These are phyloP conservation scores for Argyrosomus japonicus DNA, from an alignment of 2,113 vertebrate genomes.

Conservation along the genomic window DNA sequence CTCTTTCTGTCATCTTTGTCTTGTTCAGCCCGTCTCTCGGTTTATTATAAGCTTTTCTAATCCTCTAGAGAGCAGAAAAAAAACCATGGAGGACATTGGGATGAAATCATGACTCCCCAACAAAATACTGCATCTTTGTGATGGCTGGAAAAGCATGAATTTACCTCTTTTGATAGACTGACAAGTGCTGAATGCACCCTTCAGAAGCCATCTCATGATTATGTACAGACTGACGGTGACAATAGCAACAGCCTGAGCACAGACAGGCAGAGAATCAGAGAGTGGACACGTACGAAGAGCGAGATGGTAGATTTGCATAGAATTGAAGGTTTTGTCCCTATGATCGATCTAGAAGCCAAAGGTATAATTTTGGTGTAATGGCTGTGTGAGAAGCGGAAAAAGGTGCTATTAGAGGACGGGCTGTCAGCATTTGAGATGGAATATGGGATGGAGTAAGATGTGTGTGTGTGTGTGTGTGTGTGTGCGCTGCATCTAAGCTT, in stretches of 20 bases:
- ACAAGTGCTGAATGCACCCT: slow-evolving; percentile 37
- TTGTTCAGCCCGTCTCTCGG: slow-evolving; percentile 15
- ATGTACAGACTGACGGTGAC: slow-evolving; percentile 16
- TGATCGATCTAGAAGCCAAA: slow-evolving; percentile 57
- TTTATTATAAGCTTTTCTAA: slow-evolving; percentile 27
- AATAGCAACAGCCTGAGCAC: slow-evolving; percentile 4
- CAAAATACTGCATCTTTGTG: slow-evolving; percentile 4
- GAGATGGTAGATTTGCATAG: slow-evolving; percentile 46
- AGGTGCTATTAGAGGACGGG: slow-evolving; percentile 56
- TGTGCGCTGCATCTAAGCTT: slow-evolving; percentile 32
- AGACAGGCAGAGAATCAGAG: slow-evolving; percentile 24
- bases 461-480: not conserved
- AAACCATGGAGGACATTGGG: not conserved
- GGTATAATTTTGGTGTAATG: slow-evolving; percentile 64
- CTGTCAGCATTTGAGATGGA: slow-evolving; percentile 20
- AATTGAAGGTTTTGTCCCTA: slow-evolving; percentile 57
- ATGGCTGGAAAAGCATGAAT: slow-evolving; percentile 9
- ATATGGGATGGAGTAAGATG: not conserved
- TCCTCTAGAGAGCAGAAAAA: slow-evolving; percentile 11
- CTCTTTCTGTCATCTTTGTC: slow-evolving; percentile 1
- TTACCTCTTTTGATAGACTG: slow-evolving; percentile 37
- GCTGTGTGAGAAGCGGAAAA: slow-evolving; percentile 34
- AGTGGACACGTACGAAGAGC: slow-evolving; percentile 1
- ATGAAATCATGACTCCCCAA: not conserved
- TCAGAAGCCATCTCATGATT: slow-evolving; percentile 39